Evolutionary conservation across 30 jellyfish, hydroid and myxozoan genomes (phyloP).

Genomic region (Aurelia aurita complex sp. Pacific): DNA sequence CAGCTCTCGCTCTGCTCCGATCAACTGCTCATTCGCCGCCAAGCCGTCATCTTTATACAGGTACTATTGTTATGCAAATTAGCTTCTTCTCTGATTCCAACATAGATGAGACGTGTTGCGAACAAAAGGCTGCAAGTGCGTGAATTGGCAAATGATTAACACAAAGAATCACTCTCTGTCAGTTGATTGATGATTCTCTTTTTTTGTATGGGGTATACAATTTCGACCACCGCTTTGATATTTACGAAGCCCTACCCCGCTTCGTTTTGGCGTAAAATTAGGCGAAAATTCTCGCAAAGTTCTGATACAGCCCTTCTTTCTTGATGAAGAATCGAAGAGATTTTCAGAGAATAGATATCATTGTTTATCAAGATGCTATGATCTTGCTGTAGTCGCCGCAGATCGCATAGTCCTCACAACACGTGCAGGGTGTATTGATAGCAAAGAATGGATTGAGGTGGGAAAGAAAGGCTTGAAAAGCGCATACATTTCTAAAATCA

Average conservation of each 20-base stretch:
- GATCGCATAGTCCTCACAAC: slow-evolving; percentile 41
- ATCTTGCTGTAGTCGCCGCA: neutral
- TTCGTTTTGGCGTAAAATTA: neutral
- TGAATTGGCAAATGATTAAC: slow-evolving; percentile 26
- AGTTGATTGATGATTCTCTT: slow-evolving; percentile 10
- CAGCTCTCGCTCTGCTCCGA: neutral
- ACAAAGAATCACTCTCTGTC: neutral
- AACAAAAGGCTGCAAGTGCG: slow-evolving; percentile 68
- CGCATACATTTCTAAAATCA: slow-evolving; percentile 35
- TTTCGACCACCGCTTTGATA: neutral
- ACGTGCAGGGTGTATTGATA: slow-evolving; percentile 42
- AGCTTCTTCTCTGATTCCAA: slow-evolving; percentile 2
- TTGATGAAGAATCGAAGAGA: no score
- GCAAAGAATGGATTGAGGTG: slow-evolving; percentile 6
- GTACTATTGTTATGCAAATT: slow-evolving; percentile 62
- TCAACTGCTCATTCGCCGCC: slow-evolving; percentile 41
- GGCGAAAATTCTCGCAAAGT: neutral
- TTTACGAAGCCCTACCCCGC: neutral
- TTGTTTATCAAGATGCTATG: neutral
- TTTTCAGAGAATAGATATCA: neutral
- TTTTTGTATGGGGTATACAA: neutral
- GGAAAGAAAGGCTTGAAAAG: slow-evolving; percentile 56
- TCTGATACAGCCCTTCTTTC: no score
- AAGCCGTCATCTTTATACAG: slow-evolving; percentile 37
- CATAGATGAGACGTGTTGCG: slow-evolving; percentile 40